Percentiles rank a stretch among this genome's conserved stretches.
These are phyloP conservation scores for Orbicella faveolata DNA, from an alignment of 64 coral and sea anemone genomes.

Conservation along the genomic window DNA sequence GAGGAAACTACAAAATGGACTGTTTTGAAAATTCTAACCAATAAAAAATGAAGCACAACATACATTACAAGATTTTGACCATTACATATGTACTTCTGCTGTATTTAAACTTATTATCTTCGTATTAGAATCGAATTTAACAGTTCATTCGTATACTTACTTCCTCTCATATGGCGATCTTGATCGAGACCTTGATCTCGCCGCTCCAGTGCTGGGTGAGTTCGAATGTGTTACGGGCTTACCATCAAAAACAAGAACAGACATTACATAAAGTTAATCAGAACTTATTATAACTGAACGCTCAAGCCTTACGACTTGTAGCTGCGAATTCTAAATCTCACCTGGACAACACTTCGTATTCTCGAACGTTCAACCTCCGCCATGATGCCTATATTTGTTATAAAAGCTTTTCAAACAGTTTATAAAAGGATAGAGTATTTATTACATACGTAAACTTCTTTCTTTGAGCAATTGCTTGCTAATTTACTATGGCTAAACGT, in stretches of 20 bases:
- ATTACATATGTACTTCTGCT: background rate
- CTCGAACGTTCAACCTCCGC: conserved; percentile 20
- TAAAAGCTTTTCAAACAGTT: no score
- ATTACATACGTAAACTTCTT: no score
- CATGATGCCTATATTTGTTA: background rate
- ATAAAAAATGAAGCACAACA: no score
- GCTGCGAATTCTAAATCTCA: background rate
- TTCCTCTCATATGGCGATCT: conserved; percentile 13
- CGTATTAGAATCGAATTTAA: background rate
- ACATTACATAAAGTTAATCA: no score
- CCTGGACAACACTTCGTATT: conserved; percentile 36
- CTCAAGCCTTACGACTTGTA: no score
- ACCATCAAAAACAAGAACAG: background rate
- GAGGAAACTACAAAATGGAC: no score
- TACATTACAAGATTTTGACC: no score
- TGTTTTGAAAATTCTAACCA: no score
- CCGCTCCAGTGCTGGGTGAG: background rate
- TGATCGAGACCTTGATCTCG: conserved; percentile 26
- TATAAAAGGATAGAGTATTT: no score
- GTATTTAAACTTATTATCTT: background rate
- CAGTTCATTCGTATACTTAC: background rate
- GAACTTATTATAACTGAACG: no score
- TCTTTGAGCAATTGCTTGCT: no score
- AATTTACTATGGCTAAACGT: no score
- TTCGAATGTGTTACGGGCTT: conserved; percentile 35